Conservation (phyloP, 2,113 vertebrate species). For the Cairina moschata region DNA sequence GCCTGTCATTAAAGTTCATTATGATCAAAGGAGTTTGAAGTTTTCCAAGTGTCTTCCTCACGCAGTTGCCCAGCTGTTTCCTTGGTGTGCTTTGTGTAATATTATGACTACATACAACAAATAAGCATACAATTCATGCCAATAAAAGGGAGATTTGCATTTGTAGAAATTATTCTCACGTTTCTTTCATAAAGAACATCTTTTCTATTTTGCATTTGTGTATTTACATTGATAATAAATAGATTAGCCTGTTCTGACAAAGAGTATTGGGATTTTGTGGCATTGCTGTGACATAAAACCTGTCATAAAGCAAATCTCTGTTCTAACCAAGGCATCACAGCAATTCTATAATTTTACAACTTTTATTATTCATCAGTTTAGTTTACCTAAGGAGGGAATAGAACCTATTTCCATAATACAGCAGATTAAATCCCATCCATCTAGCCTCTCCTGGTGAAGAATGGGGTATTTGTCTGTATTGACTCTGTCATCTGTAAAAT, state of each 20-base stretch:
- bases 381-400: background rate
- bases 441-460: background rate
- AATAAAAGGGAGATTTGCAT: background rate
- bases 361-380: background rate
- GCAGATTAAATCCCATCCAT: background rate
- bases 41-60: background rate
- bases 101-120: background rate
- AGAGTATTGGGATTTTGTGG: background rate
- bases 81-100: conserved; percentile 2
- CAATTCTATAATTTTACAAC: background rate
- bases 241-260: background rate
- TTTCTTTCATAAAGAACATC: background rate
- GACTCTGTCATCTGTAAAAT: background rate
- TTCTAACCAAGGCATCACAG: background rate
- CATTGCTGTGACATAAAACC: background rate
- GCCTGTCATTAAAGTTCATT: background rate
- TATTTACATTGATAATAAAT: conserved; percentile 1
- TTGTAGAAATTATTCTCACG: background rate
- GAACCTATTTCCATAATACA: background rate
- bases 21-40: background rate
- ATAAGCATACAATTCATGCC: background rate
- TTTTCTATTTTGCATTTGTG: background rate
- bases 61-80: background rate
- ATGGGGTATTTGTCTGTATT: background rate
- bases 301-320: background rate